Conservation (phyloP, 2,888 invertebrate genomes). For the Xestia sexstrigata region DNA sequence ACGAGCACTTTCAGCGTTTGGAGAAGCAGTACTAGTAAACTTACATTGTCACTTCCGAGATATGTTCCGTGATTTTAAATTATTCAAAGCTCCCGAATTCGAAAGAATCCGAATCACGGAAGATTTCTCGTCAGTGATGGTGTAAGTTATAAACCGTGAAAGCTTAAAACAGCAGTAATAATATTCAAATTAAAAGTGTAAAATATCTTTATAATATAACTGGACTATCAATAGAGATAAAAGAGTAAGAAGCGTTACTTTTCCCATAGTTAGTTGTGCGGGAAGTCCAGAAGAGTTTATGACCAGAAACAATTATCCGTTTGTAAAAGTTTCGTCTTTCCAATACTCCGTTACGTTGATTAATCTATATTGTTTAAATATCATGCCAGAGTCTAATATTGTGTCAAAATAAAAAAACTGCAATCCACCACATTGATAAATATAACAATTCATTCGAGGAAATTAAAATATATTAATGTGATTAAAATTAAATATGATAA, state of each 20-base stretch:
- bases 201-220: not conserved
- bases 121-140: too few species aligned
- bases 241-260: not conserved
- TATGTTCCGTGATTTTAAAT: too few species aligned
- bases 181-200: not conserved
- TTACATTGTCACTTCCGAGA: too few species aligned
- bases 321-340: slow-evolving; percentile 38
- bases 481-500: too few species aligned
- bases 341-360: slow-evolving; percentile 6
- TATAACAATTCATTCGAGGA: too few species aligned
- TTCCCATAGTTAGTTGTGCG: slow-evolving; percentile 38
- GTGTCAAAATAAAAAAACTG: too few species aligned
- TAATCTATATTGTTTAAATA: slow-evolving; percentile 30
- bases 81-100: too few species aligned
- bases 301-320: slow-evolving; percentile 52
- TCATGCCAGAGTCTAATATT: not conserved
- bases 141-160: too few species aligned
- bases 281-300: slow-evolving; percentile 27
- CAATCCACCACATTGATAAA: too few species aligned
- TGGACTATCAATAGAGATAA: not conserved
- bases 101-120: too few species aligned
- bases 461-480: too few species aligned
- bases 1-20: not conserved
- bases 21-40: not conserved
- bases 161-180: not conserved